Evolutionary conservation across 2,797 vertebrate genomes (phyloP).

Genomic region (Eupleurogrammus muticus): DNA sequence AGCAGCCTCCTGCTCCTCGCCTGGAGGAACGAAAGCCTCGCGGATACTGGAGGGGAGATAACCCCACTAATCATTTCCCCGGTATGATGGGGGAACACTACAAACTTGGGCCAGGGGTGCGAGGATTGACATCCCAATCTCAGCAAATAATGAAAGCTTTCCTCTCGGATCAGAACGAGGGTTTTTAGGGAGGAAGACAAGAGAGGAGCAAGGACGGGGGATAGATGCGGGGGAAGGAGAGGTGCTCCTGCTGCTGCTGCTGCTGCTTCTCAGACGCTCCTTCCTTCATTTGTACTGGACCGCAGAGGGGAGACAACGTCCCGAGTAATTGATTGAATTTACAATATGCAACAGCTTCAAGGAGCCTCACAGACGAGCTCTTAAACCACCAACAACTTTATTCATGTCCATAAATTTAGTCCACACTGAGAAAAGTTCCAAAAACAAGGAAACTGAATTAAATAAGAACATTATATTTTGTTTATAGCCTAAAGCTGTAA

Average conservation of each 20-base stretch:
- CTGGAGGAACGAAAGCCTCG: conserved; percentile 72
- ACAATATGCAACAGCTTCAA: conserved; percentile 4
- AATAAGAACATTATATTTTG: not conserved
- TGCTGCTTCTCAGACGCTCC: conserved; percentile 31
- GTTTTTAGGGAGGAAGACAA: conserved; percentile 48
- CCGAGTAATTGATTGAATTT: not conserved
- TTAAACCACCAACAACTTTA: not conserved
- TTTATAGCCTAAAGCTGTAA: not conserved
- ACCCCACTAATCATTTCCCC: conserved; percentile 80
- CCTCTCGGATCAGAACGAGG: conserved; percentile 71
- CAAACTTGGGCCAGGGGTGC: conserved; percentile 80
- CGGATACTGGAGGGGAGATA: conserved; percentile 64
- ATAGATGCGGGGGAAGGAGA: conserved; percentile 45
- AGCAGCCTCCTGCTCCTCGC: conserved; percentile 69
- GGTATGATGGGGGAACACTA: conserved; percentile 74
- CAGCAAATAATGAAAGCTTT: conserved; percentile 85
- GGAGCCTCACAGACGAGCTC: not conserved
- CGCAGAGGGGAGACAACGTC: not conserved
- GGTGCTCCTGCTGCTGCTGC: conserved; percentile 37
- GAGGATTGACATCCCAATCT: conserved; percentile 84
- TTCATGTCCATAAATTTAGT: not conserved
- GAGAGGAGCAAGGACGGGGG: conserved; percentile 45
- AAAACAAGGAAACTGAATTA: not conserved
- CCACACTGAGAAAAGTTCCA: not conserved
- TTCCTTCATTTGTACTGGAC: conserved; percentile 20